Base-by-base conservation (phyloP, 2,888 invertebrate species). In the Aspidiotus destructor region DNA sequence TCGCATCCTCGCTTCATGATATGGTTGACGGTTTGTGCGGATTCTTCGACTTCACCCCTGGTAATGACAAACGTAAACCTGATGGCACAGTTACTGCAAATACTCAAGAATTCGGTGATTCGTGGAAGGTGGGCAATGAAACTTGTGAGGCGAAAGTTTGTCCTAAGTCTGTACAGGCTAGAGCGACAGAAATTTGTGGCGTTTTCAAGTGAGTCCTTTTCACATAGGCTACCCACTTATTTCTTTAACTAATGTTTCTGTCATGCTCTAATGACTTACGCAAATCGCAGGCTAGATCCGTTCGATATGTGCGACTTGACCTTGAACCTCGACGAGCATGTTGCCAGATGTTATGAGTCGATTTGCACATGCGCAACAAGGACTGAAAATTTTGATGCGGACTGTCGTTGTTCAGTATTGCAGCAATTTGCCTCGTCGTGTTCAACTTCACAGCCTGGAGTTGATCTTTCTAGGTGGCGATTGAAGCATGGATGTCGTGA, bases 11-110 rank as follows among this genome's bases (percentile, higher is more conserved):
- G n/a, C 60, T 70, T 41, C 70, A 83, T 10, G 83, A 79, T 82
- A 0, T 80, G 55, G 85, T 91, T 0, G 88, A 89, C 74, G 92
- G 92, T 0, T 78, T 92, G 10, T 92, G 92, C 75, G 92, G 92
- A 2, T 85, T 83, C 70, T 89, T 84, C 76, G 88, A 88, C 77
- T 85, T 85, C 1, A 77, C 81, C 41, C 74, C 79, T 0, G 74
- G 75, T 57, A 88, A 90, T 76, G 92, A 92, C 75, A 85, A 86
- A 62, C 81, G 84, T 3, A 80, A 83, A 71, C 90, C 90, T 0
- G 82, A 84, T 75, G 90, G 90, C 0, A 75, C 74, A 0, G 74
- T 80, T 2, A 84, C 86, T 0, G 75, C 80, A 64, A 85, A 82
- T 60, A 85, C 85, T 0, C 81, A 81, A 40, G 85, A 86, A 73